Evolutionary conservation across 2,888 invertebrate genomes (phyloP).

Genomic region (Pocota personata): DNA sequence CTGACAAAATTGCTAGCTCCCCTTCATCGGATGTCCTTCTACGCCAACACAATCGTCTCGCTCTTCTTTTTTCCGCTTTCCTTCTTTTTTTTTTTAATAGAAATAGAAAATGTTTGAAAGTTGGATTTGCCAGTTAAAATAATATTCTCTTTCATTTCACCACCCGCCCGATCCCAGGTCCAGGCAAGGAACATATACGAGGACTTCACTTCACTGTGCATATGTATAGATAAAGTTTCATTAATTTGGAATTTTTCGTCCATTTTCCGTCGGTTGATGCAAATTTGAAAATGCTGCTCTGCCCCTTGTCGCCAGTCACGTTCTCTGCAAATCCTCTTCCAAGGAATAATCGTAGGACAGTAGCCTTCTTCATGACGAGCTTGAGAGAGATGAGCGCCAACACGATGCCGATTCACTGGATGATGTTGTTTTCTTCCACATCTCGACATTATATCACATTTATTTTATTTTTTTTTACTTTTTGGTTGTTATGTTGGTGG

Average conservation of each 20-base stretch:
- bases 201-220: not conserved
- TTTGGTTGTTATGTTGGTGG: conserved; percentile 10
- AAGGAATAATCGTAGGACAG: conserved; percentile 16
- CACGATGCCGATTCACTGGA: conserved; percentile 54
- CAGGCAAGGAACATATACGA: conserved; percentile 33
- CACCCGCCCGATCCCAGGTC: conserved; percentile 6
- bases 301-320: not conserved
- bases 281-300: conserved; percentile 60
- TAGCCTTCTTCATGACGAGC: conserved; percentile 34
- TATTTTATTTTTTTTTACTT: conserved; percentile 31
- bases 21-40: conserved; percentile 17
- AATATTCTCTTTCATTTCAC: conserved; percentile 20
- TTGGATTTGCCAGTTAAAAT: conserved; percentile 68
- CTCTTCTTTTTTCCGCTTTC: conserved; percentile 1
- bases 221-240: conserved; percentile 50
- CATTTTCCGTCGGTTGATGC: conserved; percentile 66
- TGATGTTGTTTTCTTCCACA: conserved; percentile 56
- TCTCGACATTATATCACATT: conserved; percentile 62
- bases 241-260: conserved; percentile 70
- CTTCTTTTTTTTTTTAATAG: conserved; percentile 13
- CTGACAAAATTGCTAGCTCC: conserved; percentile 55
- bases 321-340: not conserved
- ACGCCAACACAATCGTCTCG: conserved; percentile 48
- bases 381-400: conserved; percentile 44
- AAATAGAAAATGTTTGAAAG: conserved; percentile 59